These are phyloP conservation scores for Hylaeus volcanicus DNA, from an alignment of 1,140 invertebrate genomes.

Conservation along the genomic window DNA sequence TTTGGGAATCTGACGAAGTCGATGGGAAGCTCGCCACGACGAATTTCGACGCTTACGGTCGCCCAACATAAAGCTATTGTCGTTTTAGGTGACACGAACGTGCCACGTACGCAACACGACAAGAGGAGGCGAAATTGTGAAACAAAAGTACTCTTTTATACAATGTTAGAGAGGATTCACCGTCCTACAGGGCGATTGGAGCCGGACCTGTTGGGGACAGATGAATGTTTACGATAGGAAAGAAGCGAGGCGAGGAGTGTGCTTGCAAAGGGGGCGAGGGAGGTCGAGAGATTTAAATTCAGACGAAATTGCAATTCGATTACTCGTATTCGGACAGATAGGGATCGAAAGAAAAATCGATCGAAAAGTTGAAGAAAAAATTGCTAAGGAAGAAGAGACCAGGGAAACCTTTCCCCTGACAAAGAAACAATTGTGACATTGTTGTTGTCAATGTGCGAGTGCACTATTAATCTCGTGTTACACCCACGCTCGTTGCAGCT, in stretches of 20 bases:
- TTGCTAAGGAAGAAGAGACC: too few species aligned
- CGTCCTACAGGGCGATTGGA: conserved; percentile 23
- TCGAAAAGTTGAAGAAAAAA: too few species aligned
- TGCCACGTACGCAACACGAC: conserved; percentile 65
- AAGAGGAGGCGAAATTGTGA: background rate
- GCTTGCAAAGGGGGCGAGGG: background rate
- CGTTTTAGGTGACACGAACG: conserved; percentile 78
- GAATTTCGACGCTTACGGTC: conserved; percentile 21
- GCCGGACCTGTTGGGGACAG: conserved; percentile 19
- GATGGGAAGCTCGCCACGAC: background rate
- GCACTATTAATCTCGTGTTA: background rate
- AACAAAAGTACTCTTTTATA: conserved; percentile 24
- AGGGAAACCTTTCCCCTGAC: too few species aligned
- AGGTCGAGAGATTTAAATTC: background rate
- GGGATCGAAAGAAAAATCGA: too few species aligned
- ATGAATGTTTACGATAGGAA: conserved; percentile 2
- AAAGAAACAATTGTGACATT: background rate
- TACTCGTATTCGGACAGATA: background rate
- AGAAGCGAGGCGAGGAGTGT: conserved; percentile 5
- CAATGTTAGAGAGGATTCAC: conserved; percentile 5
- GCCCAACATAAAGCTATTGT: conserved; percentile 72
- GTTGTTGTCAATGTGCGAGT: too few species aligned
- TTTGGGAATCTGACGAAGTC: too few species aligned
- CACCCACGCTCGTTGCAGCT: background rate
- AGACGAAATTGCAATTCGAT: conserved; percentile 5